Conservation (phyloP, 2,888 invertebrate species). For the Eilema sororculum region DNA sequence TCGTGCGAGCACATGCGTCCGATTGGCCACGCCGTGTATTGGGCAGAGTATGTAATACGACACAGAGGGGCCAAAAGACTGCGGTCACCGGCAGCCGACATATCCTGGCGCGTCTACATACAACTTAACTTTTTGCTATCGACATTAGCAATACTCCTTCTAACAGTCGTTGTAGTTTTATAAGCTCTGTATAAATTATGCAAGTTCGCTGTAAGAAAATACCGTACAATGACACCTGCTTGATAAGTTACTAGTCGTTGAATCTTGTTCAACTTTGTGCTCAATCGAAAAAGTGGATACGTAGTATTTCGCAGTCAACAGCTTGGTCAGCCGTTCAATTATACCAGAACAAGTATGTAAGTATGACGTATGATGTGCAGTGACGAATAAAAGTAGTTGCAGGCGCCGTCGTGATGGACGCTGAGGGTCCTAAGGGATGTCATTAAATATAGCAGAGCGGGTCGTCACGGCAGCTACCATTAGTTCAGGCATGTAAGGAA, state of each 20-base stretch:
- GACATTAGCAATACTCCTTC: not conserved
- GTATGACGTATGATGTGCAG: too few species aligned
- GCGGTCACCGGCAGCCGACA: constrained; percentile 63
- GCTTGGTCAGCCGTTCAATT: too few species aligned
- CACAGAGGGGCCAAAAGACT: constrained; percentile 73
- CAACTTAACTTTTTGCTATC: constrained; percentile 52
- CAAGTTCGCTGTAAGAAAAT: not conserved
- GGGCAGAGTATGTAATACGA: constrained; percentile 72
- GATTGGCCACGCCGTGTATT: constrained; percentile 57
- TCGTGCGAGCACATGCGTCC: constrained; percentile 26
- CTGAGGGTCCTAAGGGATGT: too few species aligned
- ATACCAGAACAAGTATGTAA: too few species aligned
- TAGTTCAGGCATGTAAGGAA: too few species aligned
- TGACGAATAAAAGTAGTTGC: too few species aligned
- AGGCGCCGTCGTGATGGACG: too few species aligned
- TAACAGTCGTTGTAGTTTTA: not conserved
- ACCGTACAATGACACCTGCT: constrained; percentile 7
- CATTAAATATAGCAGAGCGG: too few species aligned
- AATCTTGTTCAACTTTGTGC: too few species aligned
- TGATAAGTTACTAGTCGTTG: not conserved
- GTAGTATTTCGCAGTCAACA: too few species aligned
- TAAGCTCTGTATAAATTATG: not conserved
- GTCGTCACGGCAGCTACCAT: too few species aligned
- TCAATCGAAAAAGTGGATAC: too few species aligned
- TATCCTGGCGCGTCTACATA: constrained; percentile 57